Conservation (phyloP, 2,888 invertebrate genomes). For the Erpobdella octoculata region DNA sequence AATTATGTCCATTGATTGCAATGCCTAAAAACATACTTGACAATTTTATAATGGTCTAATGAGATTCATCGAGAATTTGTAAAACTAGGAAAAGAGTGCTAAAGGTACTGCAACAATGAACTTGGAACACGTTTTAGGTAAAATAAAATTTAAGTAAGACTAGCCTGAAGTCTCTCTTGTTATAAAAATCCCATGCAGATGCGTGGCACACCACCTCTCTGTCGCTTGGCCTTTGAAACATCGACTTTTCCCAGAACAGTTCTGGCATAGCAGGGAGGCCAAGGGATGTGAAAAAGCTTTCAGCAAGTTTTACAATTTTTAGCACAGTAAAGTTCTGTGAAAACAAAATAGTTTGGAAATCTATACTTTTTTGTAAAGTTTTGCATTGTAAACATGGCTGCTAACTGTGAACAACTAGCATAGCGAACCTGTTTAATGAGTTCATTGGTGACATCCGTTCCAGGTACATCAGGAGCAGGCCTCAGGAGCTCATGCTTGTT, state of each 20-base stretch:
- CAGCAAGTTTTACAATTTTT: conserved; percentile 40
- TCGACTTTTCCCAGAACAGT: conserved; percentile 75
- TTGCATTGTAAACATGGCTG: too few relatives aligned
- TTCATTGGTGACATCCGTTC: conserved; percentile 69
- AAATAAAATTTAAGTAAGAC: too few relatives aligned
- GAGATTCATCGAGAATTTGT: too few relatives aligned
- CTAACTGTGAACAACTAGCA: too few relatives aligned
- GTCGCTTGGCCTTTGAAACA: conserved; percentile 63
- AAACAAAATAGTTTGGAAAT: too few relatives aligned
- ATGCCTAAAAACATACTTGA: too few relatives aligned
- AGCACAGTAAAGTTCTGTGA: conserved; percentile 34
- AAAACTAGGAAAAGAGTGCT: too few relatives aligned
- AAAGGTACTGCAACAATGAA: too few relatives aligned
- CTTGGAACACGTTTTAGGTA: too few relatives aligned
- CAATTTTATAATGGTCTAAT: too few relatives aligned
- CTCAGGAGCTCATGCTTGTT: conserved; percentile 41
- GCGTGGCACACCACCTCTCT: conserved; percentile 49
- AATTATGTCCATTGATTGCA: too few relatives aligned
- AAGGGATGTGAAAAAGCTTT: conserved; percentile 48
- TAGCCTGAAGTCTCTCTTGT: conserved; percentile 65
- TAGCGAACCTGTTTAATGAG: conserved; percentile 58
- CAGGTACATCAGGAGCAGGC: conserved; percentile 48
- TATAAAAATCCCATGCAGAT: conserved; percentile 57
- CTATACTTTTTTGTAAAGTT: too few relatives aligned
- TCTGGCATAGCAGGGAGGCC: conserved; percentile 67